Evolutionary conservation across 2,888 invertebrate species (phyloP).

Genomic region (Carpatolechia fugitivella): DNA sequence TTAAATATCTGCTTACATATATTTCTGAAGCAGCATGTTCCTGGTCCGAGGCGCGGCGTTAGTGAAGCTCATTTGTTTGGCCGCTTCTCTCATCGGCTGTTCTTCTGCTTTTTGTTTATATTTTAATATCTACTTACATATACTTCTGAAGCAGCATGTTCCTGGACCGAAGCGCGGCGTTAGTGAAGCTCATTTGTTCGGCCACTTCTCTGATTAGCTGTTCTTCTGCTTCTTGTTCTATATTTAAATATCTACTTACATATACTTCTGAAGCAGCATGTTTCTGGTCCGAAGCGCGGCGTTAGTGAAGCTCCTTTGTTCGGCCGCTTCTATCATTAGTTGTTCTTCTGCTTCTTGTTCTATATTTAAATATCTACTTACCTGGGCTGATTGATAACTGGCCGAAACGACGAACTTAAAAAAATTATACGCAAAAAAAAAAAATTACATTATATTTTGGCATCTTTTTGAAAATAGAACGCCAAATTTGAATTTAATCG

Average conservation of each 20-base stretch:
- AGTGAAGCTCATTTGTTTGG: constrained; percentile 87
- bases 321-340: constrained; percentile 88
- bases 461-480: too few species aligned
- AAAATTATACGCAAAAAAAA: too few species aligned
- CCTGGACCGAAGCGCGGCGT: not conserved
- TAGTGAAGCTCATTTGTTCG: not conserved
- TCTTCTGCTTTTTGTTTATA: constrained; percentile 86
- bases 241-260: constrained; percentile 59
- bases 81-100: constrained; percentile 88
- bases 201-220: not conserved
- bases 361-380: constrained; percentile 43
- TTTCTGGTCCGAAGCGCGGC: constrained; percentile 83
- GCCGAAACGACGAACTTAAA: too few species aligned
- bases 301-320: constrained; percentile 90
- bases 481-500: too few species aligned
- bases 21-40: constrained; percentile 85
- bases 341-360: constrained; percentile 58
- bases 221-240: not conserved
- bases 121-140: not conserved
- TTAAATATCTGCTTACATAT: constrained; percentile 69
- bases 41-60: constrained; percentile 85
- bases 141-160: too few species aligned
- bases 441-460: too few species aligned
- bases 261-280: constrained; percentile 84
- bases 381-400: too few species aligned